Evolutionary conservation across 2,797 vertebrate species (phyloP).

Genomic region (Darevskia mixta): DNA sequence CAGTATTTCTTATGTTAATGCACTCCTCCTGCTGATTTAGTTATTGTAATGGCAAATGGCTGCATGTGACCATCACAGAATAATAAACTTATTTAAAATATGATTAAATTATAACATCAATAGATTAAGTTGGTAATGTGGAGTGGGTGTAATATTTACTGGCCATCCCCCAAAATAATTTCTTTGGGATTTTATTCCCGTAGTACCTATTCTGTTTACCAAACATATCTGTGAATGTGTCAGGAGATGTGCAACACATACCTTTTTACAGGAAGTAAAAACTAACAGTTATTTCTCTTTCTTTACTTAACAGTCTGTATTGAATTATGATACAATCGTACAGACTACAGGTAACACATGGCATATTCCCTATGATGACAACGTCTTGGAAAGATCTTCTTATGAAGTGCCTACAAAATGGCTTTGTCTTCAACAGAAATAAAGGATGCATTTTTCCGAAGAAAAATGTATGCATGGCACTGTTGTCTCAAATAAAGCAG

Average conservation of each 20-base stretch:
- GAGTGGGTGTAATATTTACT: not conserved
- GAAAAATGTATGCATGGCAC: constrained; percentile 25
- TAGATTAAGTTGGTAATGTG: not conserved
- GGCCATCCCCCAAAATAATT: not conserved
- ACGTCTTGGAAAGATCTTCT: constrained; percentile 81
- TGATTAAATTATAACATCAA: not conserved
- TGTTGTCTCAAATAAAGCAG: not conserved
- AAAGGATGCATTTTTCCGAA: constrained; percentile 35
- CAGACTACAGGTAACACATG: constrained; percentile 89
- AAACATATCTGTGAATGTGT: not conserved
- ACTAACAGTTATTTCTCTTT: constrained; percentile 18
- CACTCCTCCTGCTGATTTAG: not conserved
- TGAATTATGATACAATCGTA: constrained; percentile 87
- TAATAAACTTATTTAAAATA: not conserved
- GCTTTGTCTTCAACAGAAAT: constrained; percentile 87
- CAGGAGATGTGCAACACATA: not conserved
- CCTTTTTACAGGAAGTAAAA: constrained; percentile 7
- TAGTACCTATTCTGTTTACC: not conserved
- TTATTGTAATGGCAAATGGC: not conserved
- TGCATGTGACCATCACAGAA: not conserved
- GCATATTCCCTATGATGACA: constrained; percentile 93
- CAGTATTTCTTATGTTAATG: constrained; percentile 2
- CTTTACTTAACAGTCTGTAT: constrained; percentile 81
- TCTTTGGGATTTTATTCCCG: not conserved
- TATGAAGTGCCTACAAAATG: constrained; percentile 90